These are phyloP conservation scores for Sebastes vulpes DNA, from an alignment of 2,797 vertebrate species.

Conservation along the genomic window DNA sequence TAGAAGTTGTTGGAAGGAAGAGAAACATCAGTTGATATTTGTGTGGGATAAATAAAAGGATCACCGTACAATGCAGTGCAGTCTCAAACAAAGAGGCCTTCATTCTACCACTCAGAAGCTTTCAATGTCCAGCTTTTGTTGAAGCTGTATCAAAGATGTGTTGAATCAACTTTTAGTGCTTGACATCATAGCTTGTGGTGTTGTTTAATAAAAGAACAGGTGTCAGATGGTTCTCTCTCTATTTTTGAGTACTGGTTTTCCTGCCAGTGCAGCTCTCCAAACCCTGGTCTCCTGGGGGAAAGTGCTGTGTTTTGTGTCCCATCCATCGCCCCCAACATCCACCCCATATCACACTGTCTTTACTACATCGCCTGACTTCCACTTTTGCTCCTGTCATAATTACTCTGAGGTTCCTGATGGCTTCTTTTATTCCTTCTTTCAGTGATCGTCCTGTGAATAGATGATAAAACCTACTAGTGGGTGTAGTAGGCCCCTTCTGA, in stretches of 20 bases:
- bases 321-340: too few species aligned
- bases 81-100: neutral
- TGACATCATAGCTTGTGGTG: slow-evolving; percentile 5
- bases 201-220: slow-evolving; percentile 22
- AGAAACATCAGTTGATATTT: neutral
- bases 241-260: slow-evolving; percentile 1
- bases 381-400: too few species aligned
- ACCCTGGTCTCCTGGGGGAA: too few species aligned
- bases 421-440: too few species aligned
- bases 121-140: slow-evolving; percentile 2
- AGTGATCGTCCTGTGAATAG: too few species aligned
- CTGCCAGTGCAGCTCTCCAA: neutral
- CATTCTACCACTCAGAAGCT: neutral
- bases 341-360: too few species aligned
- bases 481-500: too few species aligned
- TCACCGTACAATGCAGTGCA: neutral
- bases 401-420: too few species aligned
- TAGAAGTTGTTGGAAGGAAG: neutral
- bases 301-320: too few species aligned
- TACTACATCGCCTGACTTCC: too few species aligned
- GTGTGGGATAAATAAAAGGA: neutral
- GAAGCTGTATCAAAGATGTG: neutral
- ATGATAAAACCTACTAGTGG: too few species aligned
- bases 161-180: slow-evolving; percentile 20
- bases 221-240: slow-evolving; percentile 7